Conservation (phyloP, 2,888 invertebrate genomes). For the Metellina segmentata region DNA sequence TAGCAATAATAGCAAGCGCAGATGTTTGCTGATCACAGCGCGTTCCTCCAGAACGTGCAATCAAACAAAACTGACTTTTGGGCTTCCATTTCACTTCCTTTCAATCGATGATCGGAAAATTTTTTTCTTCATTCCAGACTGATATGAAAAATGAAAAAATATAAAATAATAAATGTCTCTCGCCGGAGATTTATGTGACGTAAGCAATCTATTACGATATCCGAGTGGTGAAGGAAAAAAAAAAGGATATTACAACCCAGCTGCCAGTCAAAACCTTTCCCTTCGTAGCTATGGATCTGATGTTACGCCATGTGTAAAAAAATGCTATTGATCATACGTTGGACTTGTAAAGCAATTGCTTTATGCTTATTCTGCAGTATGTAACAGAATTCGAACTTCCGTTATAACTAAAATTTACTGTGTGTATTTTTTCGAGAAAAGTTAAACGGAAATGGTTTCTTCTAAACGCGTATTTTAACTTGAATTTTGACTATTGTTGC, state of each 20-base stretch:
- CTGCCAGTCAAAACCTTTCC: slow-evolving; percentile 51
- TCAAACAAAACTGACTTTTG: slow-evolving; percentile 34
- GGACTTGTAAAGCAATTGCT: background rate
- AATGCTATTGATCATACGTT: background rate
- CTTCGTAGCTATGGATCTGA: background rate
- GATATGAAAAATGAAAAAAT: slow-evolving; percentile 27
- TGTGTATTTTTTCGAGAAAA: too few species aligned
- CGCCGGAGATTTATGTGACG: slow-evolving; percentile 67
- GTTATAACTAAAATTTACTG: too few species aligned
- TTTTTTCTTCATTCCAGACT: slow-evolving; percentile 28
- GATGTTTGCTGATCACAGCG: slow-evolving; percentile 39
- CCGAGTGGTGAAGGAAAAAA: slow-evolving; percentile 31
- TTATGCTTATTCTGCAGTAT: background rate
- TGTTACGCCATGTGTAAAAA: slow-evolving; percentile 9
- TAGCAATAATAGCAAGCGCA: slow-evolving; percentile 14
- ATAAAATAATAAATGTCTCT: slow-evolving; percentile 64
- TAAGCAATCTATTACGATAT: slow-evolving; percentile 63
- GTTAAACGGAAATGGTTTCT: too few species aligned
- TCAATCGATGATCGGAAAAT: slow-evolving; percentile 48
- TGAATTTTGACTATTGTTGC: too few species aligned
- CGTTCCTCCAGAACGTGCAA: slow-evolving; percentile 30
- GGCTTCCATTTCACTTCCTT: slow-evolving; percentile 11
- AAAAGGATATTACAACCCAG: slow-evolving; percentile 28
- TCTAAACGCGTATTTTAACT: too few species aligned
- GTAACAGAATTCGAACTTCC: too few species aligned